Evolutionary conservation across 2,797 vertebrate species (phyloP).

Genomic region (Benthosema pterotum): DNA sequence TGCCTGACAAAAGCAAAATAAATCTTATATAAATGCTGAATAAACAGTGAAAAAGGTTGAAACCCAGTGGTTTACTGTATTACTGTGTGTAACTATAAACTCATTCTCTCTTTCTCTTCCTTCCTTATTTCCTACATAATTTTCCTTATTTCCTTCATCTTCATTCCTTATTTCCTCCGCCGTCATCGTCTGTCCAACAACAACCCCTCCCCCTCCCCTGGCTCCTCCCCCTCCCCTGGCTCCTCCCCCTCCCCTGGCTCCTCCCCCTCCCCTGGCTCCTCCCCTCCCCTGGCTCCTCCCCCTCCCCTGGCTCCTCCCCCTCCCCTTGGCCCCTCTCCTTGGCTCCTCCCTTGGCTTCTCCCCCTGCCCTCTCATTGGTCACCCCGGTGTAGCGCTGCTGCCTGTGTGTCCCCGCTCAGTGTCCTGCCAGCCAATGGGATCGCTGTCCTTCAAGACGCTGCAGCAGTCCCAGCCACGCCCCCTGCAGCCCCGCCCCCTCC

Average conservation of each 20-base stretch:
- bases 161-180: neutral
- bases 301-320: conserved; percentile 25
- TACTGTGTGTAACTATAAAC: no score
- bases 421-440: conserved; percentile 94
- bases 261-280: no score
- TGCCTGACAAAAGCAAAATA: no score
- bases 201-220: neutral
- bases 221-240: neutral
- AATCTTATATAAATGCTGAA: no score
- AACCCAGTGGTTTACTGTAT: no score
- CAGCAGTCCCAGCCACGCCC: conserved; percentile 76
- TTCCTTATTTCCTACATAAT: no score
- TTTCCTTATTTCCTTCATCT: conserved; percentile 15
- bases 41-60: no score
- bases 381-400: conserved; percentile 91
- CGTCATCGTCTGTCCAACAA: neutral
- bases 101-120: conserved; percentile 1
- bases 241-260: conserved; percentile 25
- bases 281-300: neutral
- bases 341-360: conserved; percentile 32
- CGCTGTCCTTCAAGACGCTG: conserved; percentile 89
- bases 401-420: conserved; percentile 99
- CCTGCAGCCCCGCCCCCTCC: conserved; percentile 78
- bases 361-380: conserved; percentile 47
- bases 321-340: neutral